Evolutionary conservation across 2,113 vertebrate genomes (phyloP).

Genomic region (Perca flavescens): DNA sequence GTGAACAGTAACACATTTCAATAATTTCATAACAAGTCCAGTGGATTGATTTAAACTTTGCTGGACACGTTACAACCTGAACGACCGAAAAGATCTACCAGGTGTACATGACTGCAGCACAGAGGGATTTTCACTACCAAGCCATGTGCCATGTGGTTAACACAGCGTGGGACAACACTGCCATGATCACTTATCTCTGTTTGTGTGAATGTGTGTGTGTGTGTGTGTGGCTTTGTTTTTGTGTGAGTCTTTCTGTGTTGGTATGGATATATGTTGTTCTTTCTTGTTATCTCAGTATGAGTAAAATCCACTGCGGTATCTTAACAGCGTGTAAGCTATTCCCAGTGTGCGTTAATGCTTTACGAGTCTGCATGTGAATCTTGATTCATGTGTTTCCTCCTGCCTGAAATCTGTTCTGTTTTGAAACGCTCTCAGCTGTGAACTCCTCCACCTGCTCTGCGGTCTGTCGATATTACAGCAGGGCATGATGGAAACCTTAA

Average conservation of each 20-base stretch:
- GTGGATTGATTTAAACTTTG: conserved; percentile 36
- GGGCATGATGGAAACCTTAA: conserved; percentile 47
- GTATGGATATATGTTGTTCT: neutral
- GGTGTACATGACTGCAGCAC: conserved; percentile 19
- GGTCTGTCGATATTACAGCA: conserved; percentile 38
- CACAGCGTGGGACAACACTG: conserved; percentile 14
- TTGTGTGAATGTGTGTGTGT: conserved; percentile 14
- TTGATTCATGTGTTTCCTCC: conserved; percentile 2
- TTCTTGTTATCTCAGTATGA: conserved; percentile 13
- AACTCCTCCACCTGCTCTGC: conserved; percentile 37
- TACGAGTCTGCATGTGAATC: conserved; percentile 11
- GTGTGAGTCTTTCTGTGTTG: neutral
- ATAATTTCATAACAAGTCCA: conserved; percentile 39
- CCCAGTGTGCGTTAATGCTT: conserved; percentile 13
- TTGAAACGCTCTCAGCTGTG: conserved; percentile 29
- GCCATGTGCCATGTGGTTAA: conserved; percentile 34
- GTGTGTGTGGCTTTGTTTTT: conserved; percentile 1
- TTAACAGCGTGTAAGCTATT: conserved; percentile 22
- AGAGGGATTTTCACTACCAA: conserved; percentile 28
- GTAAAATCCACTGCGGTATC: conserved; percentile 18
- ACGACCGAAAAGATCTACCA: conserved; percentile 7
- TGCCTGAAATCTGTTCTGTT: conserved; percentile 14
- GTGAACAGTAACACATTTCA: conserved; percentile 38
- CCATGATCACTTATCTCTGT: conserved; percentile 28
- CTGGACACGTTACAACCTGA: neutral